Conservation (phyloP, 2,888 invertebrate species). For the Lepidochitona cinerea region DNA sequence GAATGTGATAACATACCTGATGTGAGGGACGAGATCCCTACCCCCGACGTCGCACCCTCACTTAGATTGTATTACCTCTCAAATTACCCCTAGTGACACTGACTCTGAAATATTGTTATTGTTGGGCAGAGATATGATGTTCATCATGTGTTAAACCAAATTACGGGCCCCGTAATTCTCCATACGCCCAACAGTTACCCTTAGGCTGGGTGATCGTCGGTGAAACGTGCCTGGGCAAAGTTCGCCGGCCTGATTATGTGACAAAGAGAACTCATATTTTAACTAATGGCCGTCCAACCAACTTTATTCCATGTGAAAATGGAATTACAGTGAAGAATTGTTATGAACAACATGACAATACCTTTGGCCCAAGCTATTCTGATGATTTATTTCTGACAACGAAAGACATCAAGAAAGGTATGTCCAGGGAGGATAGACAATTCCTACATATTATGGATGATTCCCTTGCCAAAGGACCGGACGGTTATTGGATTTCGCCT, state of each 20-base stretch:
- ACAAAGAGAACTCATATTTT: too few species aligned
- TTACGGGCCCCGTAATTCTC: not conserved
- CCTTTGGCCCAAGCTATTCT: too few species aligned
- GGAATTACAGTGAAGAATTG: too few species aligned
- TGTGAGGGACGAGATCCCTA: constrained; percentile 27
- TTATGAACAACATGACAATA: too few species aligned
- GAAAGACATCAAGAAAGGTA: not conserved
- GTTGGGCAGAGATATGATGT: constrained; percentile 12
- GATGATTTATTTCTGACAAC: not conserved
- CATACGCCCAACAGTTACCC: constrained; percentile 10
- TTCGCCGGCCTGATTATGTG: constrained; percentile 9
- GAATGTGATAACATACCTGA: constrained; percentile 32
- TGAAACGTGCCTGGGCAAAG: constrained; percentile 6
- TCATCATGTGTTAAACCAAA: constrained; percentile 14
- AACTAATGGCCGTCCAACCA: too few species aligned
- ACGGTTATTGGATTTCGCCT: constrained; percentile 27
- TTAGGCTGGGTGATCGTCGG: constrained; percentile 10
- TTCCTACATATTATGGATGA: constrained; percentile 26
- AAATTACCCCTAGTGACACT: not conserved
- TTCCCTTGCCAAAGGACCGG: constrained; percentile 12
- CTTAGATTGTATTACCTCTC: not conserved
- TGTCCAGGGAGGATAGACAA: constrained; percentile 15
- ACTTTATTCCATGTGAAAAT: too few species aligned
- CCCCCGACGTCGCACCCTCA: constrained; percentile 22
- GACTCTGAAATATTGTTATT: not conserved